Base-by-base conservation (phyloP, 2,888 invertebrate species). In the Pediacus dermestoides region DNA sequence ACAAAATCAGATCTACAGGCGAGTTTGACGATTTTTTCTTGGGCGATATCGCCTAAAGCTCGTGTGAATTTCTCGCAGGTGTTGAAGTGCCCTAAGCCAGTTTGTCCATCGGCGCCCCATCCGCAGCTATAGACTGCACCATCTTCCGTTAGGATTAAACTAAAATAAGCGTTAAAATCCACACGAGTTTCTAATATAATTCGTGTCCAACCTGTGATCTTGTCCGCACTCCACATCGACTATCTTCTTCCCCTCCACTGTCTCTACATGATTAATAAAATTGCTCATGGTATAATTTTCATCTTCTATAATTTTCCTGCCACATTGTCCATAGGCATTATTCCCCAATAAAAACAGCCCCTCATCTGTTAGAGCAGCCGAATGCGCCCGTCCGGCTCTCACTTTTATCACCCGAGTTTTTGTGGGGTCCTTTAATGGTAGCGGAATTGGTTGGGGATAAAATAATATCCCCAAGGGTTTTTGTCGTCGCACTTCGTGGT, bases 101-200 rank as follows among this genome's bases (percentile, higher is more conserved):
- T 91, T 71, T 96, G 96, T 0, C 97, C 97, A 69, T 96, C 95
- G 1, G 91, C 86, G 16, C 94, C 89, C 84, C 92, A 89, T 0
- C 97, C 96, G 68, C 91, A 95, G 0, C 87, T 77, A 61, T 80
- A 93, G 2, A 96, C 85, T 53, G 79, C 75, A 1, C 96, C 95
- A 12, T 76, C 72, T 57, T 81, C 78, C 45, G 88, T 88, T 46
- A 95, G 60, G 52, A 91, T 81, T 52, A 91, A 64, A 61, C 85
- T 85, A 69, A 47, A 73, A 71, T 37, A 10, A 22, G 8, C 3
- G 6, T 16, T 15, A 13, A 27, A 26, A 26, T 25, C 26, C 21
- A n/a, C 12, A n/a, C n/a, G n/a, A n/a, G n/a, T n/a, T n/a, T n/a
- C n/a, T n/a, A n/a, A n/a, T n/a, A 10, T n/a, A 27, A 27, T 11